These are phyloP conservation scores for Entosphenus tridentatus DNA, from an alignment of 2,113 vertebrate genomes.

Conservation along the genomic window DNA sequence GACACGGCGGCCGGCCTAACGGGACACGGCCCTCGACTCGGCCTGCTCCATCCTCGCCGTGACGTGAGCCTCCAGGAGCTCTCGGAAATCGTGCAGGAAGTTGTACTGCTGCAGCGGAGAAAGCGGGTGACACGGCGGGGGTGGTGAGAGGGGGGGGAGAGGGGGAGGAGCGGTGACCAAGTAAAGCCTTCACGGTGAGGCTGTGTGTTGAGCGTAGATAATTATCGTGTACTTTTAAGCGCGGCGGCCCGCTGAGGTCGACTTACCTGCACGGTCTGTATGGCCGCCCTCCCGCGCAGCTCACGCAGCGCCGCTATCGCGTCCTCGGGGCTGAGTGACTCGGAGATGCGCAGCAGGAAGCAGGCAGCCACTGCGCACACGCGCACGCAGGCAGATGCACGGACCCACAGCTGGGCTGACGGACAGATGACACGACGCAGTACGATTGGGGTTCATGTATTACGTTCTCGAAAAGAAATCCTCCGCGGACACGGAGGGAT, in stretches of 20 bases:
- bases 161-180: too few species aligned
- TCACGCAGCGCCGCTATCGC: background rate
- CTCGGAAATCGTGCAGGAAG: background rate
- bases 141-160: background rate
- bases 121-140: background rate
- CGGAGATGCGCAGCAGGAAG: slow-evolving; percentile 2
- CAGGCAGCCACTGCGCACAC: background rate
- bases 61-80: too few species aligned
- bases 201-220: too few species aligned
- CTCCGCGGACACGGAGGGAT: too few species aligned
- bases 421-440: background rate
- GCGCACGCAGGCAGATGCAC: background rate
- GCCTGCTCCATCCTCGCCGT: too few species aligned
- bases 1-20: too few species aligned
- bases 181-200: too few species aligned
- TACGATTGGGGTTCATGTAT: too few species aligned
- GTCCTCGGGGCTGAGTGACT: background rate
- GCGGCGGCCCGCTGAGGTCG: background rate
- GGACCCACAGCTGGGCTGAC: background rate
- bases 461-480: too few species aligned
- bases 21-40: too few species aligned
- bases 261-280: slow-evolving; percentile 2
- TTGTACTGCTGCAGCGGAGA: slow-evolving; percentile 1
- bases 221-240: too few species aligned
- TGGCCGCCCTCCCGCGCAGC: background rate